Base-by-base conservation (phyloP, 1,140 invertebrate species). In the Sinella curviseta region DNA sequence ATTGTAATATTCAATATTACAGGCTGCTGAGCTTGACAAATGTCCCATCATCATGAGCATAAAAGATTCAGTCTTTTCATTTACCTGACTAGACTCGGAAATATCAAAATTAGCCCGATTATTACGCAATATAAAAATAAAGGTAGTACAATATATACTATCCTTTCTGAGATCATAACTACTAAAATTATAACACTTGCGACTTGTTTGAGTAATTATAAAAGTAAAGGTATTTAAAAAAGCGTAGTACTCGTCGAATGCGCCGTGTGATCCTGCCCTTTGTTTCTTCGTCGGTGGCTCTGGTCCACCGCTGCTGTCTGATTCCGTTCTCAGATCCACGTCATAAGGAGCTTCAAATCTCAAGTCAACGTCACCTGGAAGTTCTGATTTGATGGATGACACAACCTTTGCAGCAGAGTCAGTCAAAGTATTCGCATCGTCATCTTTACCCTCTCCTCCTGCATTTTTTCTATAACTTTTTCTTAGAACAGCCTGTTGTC, bases 161-260 rank as follows among this genome's bases (percentile, higher is more conserved):
- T 48, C 65, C 8, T 70, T 70, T 70, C 26, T 31, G 30, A 33
- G 8, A 70, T 65, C 26, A n/a, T 70, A 1, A 14, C 12, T 33
- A 70, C 26, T 3, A 30, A 17, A 16, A 65, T 65, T 16, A 33
- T 30, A 14, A 70, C 30, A 70, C 65, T 31, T 1, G 1, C 4
- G 8, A 33, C 4, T 14, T 33, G 2, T n/a, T 31, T 31, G 12
- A 70, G 4, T 24, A 70, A n/a, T n/a, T 65, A 65, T 31, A n/a
- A 60, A 70, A 31, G 31, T 70, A 70, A 31, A 33, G 31, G 24
- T 70, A 33, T 70, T 36, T 80, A 74, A 77, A 82, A 79, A 81
- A 77, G 20, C 35, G 75, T 65, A 35, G 77, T 78, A 81, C 78
- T 83, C 78, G 74, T 78, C 78, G 78, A 82, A 76, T 36, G 78